Base-by-base conservation (phyloP, 2,113 vertebrate species). In the Aphyosemion australe region DNA sequence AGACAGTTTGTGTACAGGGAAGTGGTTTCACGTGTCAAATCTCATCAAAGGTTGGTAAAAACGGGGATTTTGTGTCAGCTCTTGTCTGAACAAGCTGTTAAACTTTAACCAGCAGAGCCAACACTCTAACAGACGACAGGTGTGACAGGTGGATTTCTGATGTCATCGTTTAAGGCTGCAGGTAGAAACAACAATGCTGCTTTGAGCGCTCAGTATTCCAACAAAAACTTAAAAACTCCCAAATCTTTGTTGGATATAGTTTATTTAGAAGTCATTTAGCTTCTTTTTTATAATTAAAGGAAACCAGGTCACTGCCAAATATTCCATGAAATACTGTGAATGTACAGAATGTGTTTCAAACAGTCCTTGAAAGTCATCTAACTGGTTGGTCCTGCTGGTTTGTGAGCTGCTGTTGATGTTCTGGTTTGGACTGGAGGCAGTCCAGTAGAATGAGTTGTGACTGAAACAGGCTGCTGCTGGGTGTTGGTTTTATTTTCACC, bases 131-230 rank as follows among this genome's bases (percentile, higher is more conserved):
- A 20, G 66, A 63, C 72, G 73, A 68, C 81, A 88, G 79, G 86
- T 84, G 83, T 61, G 60, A 77, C 79, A 78, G 86, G 77, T 84
- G 85, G 13, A 21, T 68, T 10, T 32, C 60, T 58, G 39, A 73
- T 59, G 19, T 77, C 56, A n/a, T 11, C 34, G 57, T 62, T 43
- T 79, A 56, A 49, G 55, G 37, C n/a, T 8, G 1, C 9, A 45
- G 57, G 41, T 43, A 50, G 2, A 10, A 12, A 57, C 68, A 80
- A 49, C 58, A 74, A 52, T 14, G 39, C 41, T 10, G 6, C 26
- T 49, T 49, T 6, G 26, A 34, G 11, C 12, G 11, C 34, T 39
- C 3, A 0, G 0, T 21, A 20, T 50, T n/a, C 15, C 19, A 15
- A 4, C 14, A 65, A 46, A 43, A 8, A 46, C 5, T 42, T 37